A percentile compares a stretch with the other conserved stretches of the same genome.
Evolutionary conservation across 2,113 vertebrate genomes (phyloP).

Genomic region (Zingel zingel): DNA sequence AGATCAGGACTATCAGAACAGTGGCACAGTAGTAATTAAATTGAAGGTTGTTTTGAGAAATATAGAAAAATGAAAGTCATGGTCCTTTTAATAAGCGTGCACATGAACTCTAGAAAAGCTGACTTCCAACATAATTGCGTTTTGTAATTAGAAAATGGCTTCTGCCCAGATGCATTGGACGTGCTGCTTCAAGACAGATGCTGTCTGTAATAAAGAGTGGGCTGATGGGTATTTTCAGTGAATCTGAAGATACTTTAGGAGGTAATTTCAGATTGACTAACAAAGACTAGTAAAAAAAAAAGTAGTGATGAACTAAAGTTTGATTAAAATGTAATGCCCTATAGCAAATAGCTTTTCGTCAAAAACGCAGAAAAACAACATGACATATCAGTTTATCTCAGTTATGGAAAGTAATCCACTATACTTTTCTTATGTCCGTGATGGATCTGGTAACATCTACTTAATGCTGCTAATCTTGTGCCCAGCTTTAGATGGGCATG

Average conservation of each 20-base stretch:
- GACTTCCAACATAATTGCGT: slow-evolving; percentile 54
- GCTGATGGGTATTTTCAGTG: slow-evolving; percentile 33
- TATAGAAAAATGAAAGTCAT: slow-evolving; percentile 58
- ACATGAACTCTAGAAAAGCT: slow-evolving; percentile 51
- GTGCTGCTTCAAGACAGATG: slow-evolving; percentile 35
- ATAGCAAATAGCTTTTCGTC: background rate
- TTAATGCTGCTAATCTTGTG: slow-evolving; percentile 52
- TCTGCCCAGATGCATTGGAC: slow-evolving; percentile 38
- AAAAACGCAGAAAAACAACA: background rate
- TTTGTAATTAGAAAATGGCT: slow-evolving; percentile 64
- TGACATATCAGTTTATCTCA: background rate
- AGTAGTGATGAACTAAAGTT: background rate
- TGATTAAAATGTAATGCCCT: background rate
- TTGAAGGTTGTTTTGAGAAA: slow-evolving; percentile 67
- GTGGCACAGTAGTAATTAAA: slow-evolving; percentile 67
- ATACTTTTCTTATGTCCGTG: slow-evolving; percentile 14
- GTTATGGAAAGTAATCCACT: background rate
- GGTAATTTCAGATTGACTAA: slow-evolving; percentile 26
- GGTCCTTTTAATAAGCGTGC: slow-evolving; percentile 51
- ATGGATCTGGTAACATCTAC: slow-evolving; percentile 30
- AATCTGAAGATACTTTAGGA: slow-evolving; percentile 44
- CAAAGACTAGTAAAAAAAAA: slow-evolving; percentile 21
- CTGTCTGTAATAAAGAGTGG: background rate
- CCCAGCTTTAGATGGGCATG: slow-evolving; percentile 40
- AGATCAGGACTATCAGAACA: slow-evolving; percentile 53